phyloP scores from a whole-genome alignment of 2,113 vertebrate species.

The Noturus placidus region DNA sequence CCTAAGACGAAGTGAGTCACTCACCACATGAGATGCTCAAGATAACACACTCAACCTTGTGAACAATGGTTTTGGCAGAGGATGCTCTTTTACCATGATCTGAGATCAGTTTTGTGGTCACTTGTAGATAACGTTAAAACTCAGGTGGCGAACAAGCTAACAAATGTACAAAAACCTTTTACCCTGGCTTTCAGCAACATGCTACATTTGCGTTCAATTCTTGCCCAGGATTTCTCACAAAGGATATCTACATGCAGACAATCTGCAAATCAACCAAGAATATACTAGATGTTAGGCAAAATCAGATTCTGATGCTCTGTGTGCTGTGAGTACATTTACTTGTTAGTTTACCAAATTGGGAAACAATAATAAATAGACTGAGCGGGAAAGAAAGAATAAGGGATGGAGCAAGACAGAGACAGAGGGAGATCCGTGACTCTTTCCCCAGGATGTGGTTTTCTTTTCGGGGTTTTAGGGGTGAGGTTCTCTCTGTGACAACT shows the following conservation, averaged over 20 bases:
- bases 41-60: conserved; percentile 42
- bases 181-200: not conserved
- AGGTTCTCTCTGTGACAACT: conserved; percentile 57
- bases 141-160: conserved; percentile 20
- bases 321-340: conserved; percentile 16
- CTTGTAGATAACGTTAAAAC: conserved; percentile 32
- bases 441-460: conserved; percentile 65
- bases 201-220: not conserved
- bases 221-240: not conserved
- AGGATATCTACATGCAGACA: not conserved
- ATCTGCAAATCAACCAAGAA: not conserved
- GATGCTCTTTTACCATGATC: conserved; percentile 37
- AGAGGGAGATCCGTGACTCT: conserved; percentile 58
- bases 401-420: conserved; percentile 34
- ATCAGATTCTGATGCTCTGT: not conserved
- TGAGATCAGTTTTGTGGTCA: conserved; percentile 47
- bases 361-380: conserved; percentile 33
- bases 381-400: conserved; percentile 29
- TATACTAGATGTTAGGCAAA: not conserved
- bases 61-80: conserved; percentile 47
- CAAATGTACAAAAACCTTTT: conserved; percentile 21
- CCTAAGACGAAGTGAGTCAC: conserved; percentile 46
- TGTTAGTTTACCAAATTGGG: conserved; percentile 6
- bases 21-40: conserved; percentile 54
- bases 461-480: conserved; percentile 51